Percentiles rank a stretch among this genome's conserved stretches.
These are phyloP conservation scores for Sebastes hopkinsi DNA, from an alignment of 2,797 vertebrate species.

Conservation along the genomic window DNA sequence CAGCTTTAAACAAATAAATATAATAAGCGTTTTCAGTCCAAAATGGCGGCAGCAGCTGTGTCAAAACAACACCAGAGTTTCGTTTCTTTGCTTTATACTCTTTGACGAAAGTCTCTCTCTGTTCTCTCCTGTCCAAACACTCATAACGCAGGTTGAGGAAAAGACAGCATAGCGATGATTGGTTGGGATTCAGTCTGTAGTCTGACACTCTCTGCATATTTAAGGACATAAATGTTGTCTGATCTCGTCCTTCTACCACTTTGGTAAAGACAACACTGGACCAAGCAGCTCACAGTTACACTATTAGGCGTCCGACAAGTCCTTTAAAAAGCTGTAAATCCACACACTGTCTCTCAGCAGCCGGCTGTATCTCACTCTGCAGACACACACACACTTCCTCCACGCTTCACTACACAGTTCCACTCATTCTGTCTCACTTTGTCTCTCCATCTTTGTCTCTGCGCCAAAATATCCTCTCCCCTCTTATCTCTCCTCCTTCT, in stretches of 20 bases:
- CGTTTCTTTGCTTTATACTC: too few relatives aligned
- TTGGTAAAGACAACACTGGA: background rate
- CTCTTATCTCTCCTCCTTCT: background rate
- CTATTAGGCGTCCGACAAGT: constrained; percentile 2
- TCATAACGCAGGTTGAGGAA: too few relatives aligned
- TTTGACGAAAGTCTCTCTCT: too few relatives aligned
- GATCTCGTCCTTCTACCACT: too few relatives aligned
- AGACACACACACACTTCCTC: constrained; percentile 21
- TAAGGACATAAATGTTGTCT: too few relatives aligned
- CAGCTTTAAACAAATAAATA: too few relatives aligned
- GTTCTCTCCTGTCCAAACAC: too few relatives aligned
- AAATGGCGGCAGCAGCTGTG: too few relatives aligned
- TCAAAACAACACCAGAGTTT: too few relatives aligned
- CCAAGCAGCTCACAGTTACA: background rate
- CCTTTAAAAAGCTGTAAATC: constrained; percentile 41
- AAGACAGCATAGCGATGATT: too few relatives aligned
- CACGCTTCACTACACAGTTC: constrained; percentile 14
- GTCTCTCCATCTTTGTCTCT: background rate
- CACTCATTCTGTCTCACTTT: constrained; percentile 12
- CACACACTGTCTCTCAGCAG: constrained; percentile 10
- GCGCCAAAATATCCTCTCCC: constrained; percentile 6
- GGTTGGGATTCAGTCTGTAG: accelerated
- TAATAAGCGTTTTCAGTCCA: too few relatives aligned
- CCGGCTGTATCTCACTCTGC: constrained; percentile 39
- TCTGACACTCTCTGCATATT: too few relatives aligned